phyloP scores from a whole-genome alignment of 37 sponge, comb jelly and placozoan species.

The Eunapius fragilis region DNA sequence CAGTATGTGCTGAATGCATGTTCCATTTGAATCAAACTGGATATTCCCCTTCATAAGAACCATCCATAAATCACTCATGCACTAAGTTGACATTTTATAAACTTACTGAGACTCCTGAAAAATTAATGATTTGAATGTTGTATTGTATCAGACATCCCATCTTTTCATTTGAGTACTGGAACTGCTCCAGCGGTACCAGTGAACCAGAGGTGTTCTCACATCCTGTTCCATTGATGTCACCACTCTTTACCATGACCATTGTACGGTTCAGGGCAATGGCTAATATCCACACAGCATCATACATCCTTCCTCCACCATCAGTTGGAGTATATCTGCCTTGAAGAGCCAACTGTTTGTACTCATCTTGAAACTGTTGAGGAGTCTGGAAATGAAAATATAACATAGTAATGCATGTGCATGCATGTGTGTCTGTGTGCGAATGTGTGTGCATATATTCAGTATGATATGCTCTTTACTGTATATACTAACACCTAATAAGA shows the following conservation, averaged over 20 bases:
- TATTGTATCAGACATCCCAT: slow-evolving; percentile 36
- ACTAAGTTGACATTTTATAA: neutral
- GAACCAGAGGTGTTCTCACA: neutral
- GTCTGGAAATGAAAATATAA: neutral
- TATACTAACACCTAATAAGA: no score
- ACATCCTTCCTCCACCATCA: neutral
- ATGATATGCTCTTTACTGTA: no score
- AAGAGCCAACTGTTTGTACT: neutral
- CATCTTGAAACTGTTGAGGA: neutral
- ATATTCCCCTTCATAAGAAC: neutral
- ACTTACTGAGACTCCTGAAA: slow-evolving; percentile 43
- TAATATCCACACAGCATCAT: slow-evolving; percentile 51
- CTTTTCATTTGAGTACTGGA: slow-evolving; percentile 8
- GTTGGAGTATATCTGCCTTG: neutral
- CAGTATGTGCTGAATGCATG: neutral
- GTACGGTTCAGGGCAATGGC: slow-evolving; percentile 35
- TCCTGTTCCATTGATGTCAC: slow-evolving; percentile 1
- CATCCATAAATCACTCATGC: neutral
- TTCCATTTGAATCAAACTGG: neutral
- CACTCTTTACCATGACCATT: neutral
- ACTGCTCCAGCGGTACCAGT: slow-evolving; percentile 21
- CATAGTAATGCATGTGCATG: no score
- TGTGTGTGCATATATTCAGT: no score
- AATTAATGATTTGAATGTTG: slow-evolving; percentile 10
- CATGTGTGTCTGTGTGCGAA: no score